Conservation (phyloP, 2,888 invertebrate species). For the Hirtodrosophila confusa region DNA sequence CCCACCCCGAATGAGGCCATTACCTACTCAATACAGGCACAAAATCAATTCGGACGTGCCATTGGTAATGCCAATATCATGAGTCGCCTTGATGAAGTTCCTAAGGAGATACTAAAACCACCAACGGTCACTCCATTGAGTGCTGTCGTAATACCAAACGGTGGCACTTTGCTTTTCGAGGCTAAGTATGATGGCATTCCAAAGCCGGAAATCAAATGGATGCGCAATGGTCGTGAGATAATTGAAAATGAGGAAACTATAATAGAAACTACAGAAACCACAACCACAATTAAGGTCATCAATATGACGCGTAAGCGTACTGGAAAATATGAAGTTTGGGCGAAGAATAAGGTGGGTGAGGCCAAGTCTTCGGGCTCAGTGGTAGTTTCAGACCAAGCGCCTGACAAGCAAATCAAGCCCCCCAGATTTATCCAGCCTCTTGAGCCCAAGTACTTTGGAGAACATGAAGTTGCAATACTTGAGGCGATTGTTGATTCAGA, state of each 20-base stretch:
- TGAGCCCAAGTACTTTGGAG: conserved; percentile 88
- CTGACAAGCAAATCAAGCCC: conserved; percentile 87
- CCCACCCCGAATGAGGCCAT: conserved; percentile 88
- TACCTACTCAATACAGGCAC: conserved; percentile 89
- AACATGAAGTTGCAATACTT: conserved; percentile 91
- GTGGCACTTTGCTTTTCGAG: conserved; percentile 88
- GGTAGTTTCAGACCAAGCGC: conserved; percentile 87
- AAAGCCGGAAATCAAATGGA: conserved; percentile 92
- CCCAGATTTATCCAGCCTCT: conserved; percentile 90
- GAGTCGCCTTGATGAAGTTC: conserved; percentile 84
- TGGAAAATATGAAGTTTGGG: conserved; percentile 94
- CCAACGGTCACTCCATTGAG: conserved; percentile 92
- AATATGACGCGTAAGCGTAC: conserved; percentile 90
- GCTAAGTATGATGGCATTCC: conserved; percentile 90
- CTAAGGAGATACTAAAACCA: conserved; percentile 85
- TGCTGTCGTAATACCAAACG: conserved; percentile 89
- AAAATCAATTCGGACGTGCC: conserved; percentile 90
- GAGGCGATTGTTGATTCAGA: conserved; percentile 91
- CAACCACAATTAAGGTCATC: conserved; percentile 87
- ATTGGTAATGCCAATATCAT: conserved; percentile 90
- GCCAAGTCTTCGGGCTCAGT: conserved; percentile 93
- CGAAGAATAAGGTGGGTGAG: conserved; percentile 91
- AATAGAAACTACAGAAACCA: conserved; percentile 86
- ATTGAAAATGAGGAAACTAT: conserved; percentile 87
- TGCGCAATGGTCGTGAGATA: conserved; percentile 92